These are phyloP conservation scores for Nerophis ophidion DNA, from an alignment of 2,113 vertebrate genomes.

Conservation along the genomic window DNA sequence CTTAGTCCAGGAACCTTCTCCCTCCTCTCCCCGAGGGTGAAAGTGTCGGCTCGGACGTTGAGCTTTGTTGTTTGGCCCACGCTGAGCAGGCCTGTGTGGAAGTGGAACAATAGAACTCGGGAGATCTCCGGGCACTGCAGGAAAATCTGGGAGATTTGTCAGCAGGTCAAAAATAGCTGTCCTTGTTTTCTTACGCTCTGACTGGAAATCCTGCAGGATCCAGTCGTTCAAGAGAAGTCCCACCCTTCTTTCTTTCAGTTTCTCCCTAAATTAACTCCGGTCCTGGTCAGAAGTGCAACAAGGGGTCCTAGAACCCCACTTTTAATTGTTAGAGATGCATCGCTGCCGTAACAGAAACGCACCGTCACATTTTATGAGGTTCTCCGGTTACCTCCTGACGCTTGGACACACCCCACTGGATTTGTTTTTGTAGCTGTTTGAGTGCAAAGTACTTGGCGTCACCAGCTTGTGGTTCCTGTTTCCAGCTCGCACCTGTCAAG, in stretches of 20 bases:
- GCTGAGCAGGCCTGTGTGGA: not conserved
- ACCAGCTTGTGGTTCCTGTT: slow-evolving; percentile 13
- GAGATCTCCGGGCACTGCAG: slow-evolving; percentile 11
- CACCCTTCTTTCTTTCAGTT: slow-evolving; percentile 21
- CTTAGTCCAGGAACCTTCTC: too few relatives aligned
- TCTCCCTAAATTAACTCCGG: slow-evolving; percentile 1
- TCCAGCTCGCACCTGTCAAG: slow-evolving; percentile 40
- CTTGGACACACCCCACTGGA: slow-evolving; percentile 21
- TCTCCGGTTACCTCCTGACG: slow-evolving; percentile 18
- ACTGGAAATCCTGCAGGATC: slow-evolving; percentile 44
- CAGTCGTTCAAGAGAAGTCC: not conserved
- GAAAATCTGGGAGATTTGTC: slow-evolving; percentile 41
- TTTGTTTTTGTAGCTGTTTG: slow-evolving; percentile 57
- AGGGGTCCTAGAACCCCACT: not conserved
- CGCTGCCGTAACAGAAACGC: slow-evolving; percentile 2
- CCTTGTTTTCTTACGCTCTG: slow-evolving; percentile 23
- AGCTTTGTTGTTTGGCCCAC: slow-evolving; percentile 12
- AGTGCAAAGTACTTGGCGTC: slow-evolving; percentile 16
- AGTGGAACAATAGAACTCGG: slow-evolving; percentile 25
- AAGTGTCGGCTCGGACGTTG: slow-evolving; percentile 3
- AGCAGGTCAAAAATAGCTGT: slow-evolving; percentile 34
- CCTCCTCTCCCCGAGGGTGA: not conserved
- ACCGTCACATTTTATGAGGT: not conserved
- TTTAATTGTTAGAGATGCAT: not conserved
- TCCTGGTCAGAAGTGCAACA: not conserved